These are phyloP conservation scores for Ypsolopha scabrella DNA, from an alignment of 2,888 invertebrate species.

Conservation along the genomic window DNA sequence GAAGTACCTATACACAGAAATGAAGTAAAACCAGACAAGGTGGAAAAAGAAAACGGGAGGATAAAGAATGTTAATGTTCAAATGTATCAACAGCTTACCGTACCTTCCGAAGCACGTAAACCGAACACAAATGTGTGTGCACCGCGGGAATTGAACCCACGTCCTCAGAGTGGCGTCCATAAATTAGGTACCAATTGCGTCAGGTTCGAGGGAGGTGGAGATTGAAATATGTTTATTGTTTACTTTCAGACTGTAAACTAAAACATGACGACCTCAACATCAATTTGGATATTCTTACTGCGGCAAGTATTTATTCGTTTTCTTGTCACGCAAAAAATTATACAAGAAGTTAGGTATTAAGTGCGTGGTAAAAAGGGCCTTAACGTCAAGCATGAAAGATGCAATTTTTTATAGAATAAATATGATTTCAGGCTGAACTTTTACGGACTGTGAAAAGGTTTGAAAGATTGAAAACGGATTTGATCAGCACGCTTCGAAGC, in stretches of 20 bases:
- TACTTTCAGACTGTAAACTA: conserved; percentile 56
- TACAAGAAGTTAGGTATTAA: neutral
- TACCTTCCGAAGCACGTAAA: too few relatives aligned
- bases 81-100: too few relatives aligned
- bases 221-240: neutral
- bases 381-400: neutral
- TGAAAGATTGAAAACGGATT: conserved; percentile 59
- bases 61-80: too few relatives aligned
- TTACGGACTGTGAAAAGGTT: conserved; percentile 60
- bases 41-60: too few relatives aligned
- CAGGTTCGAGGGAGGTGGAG: too few relatives aligned
- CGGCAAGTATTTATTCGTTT: conserved; percentile 30
- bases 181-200: too few relatives aligned
- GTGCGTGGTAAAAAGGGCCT: neutral
- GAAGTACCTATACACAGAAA: too few relatives aligned
- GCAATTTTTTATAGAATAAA: neutral
- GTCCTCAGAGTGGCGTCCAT: too few relatives aligned
- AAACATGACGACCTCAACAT: conserved; percentile 66
- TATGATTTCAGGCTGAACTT: conserved; percentile 44
- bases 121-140: too few relatives aligned
- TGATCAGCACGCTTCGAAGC: conserved; percentile 59
- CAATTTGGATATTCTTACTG: conserved; percentile 58
- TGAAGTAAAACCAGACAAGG: too few relatives aligned
- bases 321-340: neutral
- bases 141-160: too few relatives aligned